Percentiles rank a stretch among this genome's conserved stretches.
phyloP scores from a whole-genome alignment of 2,113 vertebrate genomes.

The Hydropotes inermis region DNA sequence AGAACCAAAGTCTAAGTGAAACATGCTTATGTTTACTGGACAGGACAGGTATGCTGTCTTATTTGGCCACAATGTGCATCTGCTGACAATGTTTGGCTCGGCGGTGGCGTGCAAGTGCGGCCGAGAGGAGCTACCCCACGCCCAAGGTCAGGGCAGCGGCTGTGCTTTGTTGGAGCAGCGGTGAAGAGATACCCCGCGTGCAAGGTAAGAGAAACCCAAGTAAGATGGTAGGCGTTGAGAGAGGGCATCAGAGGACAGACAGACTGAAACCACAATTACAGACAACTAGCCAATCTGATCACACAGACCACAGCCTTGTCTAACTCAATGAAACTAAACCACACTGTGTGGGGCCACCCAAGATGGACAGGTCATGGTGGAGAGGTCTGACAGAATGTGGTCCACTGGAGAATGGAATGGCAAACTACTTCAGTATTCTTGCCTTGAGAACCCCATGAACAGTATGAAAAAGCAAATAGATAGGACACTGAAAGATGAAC shows the following conservation, averaged over 20 bases:
- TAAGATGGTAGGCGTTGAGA: not conserved
- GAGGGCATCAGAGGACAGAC: not conserved
- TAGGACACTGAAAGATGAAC: not conserved
- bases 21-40: not conserved
- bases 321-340: not conserved
- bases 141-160: too few relatives aligned
- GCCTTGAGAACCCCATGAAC: not conserved
- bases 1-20: not conserved
- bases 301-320: not conserved
- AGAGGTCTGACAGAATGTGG: not conserved
- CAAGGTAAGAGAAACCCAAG: not conserved
- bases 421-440: not conserved
- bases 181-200: not conserved
- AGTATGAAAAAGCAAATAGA: not conserved
- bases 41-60: not conserved
- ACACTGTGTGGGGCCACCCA: not conserved
- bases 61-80: not conserved
- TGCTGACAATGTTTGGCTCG: not conserved
- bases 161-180: not conserved
- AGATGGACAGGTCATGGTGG: not conserved
- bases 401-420: not conserved
- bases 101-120: rapidly evolving
- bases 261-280: not conserved
- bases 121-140: too few relatives aligned
- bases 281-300: not conserved